These are phyloP conservation scores for Galerucella pusilla DNA, from an alignment of 2,888 invertebrate species.

Conservation along the genomic window DNA sequence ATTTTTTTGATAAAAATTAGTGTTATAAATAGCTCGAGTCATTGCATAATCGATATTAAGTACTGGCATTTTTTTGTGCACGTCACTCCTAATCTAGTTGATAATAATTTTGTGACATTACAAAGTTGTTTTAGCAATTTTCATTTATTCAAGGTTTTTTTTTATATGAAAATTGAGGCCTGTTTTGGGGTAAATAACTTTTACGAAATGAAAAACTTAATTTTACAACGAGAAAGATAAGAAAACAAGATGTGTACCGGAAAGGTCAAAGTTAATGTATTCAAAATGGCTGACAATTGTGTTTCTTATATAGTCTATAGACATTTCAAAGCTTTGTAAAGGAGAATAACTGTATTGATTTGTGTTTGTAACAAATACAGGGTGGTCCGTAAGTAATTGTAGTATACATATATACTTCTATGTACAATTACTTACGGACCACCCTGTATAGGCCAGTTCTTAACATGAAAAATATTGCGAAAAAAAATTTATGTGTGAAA, in stretches of 20 bases:
- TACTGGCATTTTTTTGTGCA: too few relatives aligned
- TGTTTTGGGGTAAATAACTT: background rate
- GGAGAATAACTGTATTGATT: constrained; percentile 16
- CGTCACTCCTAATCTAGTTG: constrained; percentile 1
- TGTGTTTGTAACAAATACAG: background rate
- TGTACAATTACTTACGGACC: too few relatives aligned
- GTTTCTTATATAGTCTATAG: background rate
- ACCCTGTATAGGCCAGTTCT: too few relatives aligned
- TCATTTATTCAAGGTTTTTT: constrained; percentile 19
- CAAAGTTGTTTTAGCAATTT: constrained; percentile 9
- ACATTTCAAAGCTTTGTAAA: constrained; percentile 14
- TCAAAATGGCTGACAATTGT: constrained; percentile 41
- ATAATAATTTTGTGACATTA: constrained; percentile 14
- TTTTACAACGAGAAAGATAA: constrained; percentile 13
- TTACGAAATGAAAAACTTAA: background rate
- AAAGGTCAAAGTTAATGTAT: constrained; percentile 46
- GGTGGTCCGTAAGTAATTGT: background rate
- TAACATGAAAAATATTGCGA: too few relatives aligned
- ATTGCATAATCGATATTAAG: too few relatives aligned
- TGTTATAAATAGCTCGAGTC: too few relatives aligned
- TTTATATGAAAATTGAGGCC: constrained; percentile 10
- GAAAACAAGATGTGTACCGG: constrained; percentile 15
- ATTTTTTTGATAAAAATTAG: too few relatives aligned
- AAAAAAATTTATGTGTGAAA: too few relatives aligned
- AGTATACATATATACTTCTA: too few relatives aligned